Evolutionary conservation across 2,113 vertebrate species (phyloP), one percentile per base, ranked within the genome.

Genomic region (Accipiter virgatus): DNA sequence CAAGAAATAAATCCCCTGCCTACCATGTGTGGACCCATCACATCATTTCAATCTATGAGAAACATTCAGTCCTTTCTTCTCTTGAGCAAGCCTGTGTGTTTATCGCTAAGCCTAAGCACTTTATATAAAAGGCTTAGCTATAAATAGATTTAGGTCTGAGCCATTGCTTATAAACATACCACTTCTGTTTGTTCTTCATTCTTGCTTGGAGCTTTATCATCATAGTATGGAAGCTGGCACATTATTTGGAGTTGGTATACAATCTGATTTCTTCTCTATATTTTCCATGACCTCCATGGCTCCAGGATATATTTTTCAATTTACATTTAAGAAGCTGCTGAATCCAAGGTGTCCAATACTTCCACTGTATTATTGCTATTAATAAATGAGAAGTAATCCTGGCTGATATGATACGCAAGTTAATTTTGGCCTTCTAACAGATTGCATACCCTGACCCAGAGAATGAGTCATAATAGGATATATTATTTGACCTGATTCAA

Each of bases 71-170:
- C 56, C 19, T 89, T 91, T 84, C 43, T 87, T 92, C 53, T 77
- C 45, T 77, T 84, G 68, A 92, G n/a, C 55, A 92, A 80, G 66
- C 38, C 62, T 63, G 20, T 88, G 36, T 53, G 48, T 75, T 93
- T 63, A 74, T 81, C 18, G 1, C 59, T 97, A 95, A 97, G 50
- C 90, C 68, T 94, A 97, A 97, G 86, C 55, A 82, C 59, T 94
- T 97, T 96, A 94, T 70, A 62, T 89, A 95, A 95, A 95, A 94
- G 80, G 93, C 84, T 97, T 95, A 95, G 73, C 36, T 95, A 82
- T 94, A 97, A 96, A 97, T 95, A 96, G 93, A 77, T 94, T 79
- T 79, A 96, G 65, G 45, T 82, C 72, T 94, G 63, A 94, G 50
- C 52, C 71, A 72, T 34, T 81, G n/a, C 81, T 96, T 29, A 31